These are phyloP conservation scores for Lynx canadensis DNA, from an alignment of 2,113 vertebrate species.

Conservation along the genomic window DNA sequence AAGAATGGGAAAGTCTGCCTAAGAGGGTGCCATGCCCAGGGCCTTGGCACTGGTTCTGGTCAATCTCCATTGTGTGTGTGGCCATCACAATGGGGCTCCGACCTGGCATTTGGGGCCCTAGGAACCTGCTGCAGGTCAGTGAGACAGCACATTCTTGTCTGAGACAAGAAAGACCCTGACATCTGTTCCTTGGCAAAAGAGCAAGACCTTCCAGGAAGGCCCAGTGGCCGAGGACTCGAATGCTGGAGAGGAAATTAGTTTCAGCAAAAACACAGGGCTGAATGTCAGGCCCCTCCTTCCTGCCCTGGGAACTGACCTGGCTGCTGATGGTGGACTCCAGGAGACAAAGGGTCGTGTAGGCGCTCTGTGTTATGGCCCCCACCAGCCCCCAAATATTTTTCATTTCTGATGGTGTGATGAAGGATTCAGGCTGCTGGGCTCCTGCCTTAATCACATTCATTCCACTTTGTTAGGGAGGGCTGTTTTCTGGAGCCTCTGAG, in stretches of 20 bases:
- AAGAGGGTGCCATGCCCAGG: background rate
- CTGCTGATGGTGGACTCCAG: background rate
- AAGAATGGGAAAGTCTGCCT: background rate
- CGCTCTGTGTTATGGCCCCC: background rate
- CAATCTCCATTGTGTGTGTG: background rate
- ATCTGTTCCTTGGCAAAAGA: slow-evolving; percentile 38
- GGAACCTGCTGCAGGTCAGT: background rate
- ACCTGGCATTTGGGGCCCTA: background rate
- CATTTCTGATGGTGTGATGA: background rate
- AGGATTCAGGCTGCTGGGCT: background rate
- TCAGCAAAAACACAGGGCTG: slow-evolving; percentile 62
- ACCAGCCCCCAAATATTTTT: background rate
- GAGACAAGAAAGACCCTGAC: slow-evolving; percentile 33
- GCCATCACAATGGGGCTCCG: background rate
- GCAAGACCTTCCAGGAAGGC: slow-evolving; percentile 1
- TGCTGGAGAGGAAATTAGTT: slow-evolving; percentile 78
- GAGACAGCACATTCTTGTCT: slow-evolving; percentile 39
- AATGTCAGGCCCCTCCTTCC: slow-evolving; percentile 40
- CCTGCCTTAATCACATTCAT: slow-evolving; percentile 23
- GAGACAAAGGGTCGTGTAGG: slow-evolving; percentile 14
- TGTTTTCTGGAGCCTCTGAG: slow-evolving; percentile 59
- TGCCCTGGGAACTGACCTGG: slow-evolving; percentile 32
- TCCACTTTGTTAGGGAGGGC: slow-evolving; percentile 56
- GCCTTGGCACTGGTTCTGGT: background rate
- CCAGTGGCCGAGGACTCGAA: background rate